phyloP scores from a whole-genome alignment of 2,888 invertebrate genomes.

The Spodoptera picta region DNA sequence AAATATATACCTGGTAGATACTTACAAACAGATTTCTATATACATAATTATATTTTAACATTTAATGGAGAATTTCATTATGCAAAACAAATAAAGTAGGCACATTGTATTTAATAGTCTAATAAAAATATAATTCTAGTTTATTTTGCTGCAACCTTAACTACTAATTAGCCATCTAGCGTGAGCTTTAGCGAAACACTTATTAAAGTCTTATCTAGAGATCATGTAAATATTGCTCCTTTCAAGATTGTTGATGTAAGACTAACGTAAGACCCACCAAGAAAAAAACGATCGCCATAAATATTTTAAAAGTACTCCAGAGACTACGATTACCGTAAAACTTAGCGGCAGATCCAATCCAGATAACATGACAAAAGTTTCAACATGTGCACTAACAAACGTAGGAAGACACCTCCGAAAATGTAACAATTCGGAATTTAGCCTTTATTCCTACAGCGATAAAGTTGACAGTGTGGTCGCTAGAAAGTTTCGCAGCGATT shows the following conservation, averaged over 20 bases:
- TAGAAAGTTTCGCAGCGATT: conserved; percentile 9
- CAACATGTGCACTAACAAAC: conserved; percentile 66
- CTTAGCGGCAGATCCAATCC: conserved; percentile 76
- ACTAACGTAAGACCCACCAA: conserved; percentile 61
- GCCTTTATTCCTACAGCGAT: conserved; percentile 12
- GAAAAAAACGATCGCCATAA: conserved; percentile 69
- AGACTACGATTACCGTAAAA: conserved; percentile 80
- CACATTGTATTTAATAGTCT: too few species aligned
- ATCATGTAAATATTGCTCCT: conserved; percentile 53
- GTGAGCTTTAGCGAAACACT: conserved; percentile 39
- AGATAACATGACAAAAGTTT: conserved; percentile 81
- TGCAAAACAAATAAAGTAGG: too few species aligned
- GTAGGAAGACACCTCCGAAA: conserved; percentile 25
- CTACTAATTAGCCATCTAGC: conserved; percentile 10
- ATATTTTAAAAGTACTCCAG: conserved; percentile 67
- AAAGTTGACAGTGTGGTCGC: conserved; percentile 9
- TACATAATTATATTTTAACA: too few species aligned
- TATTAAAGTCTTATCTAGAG: conserved; percentile 43
- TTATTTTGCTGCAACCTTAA: conserved; percentile 5
- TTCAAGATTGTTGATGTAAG: conserved; percentile 53
- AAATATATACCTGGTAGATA: too few species aligned
- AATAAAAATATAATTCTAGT: too few species aligned
- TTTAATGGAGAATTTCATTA: too few species aligned
- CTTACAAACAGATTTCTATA: too few species aligned
- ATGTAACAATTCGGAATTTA: conserved; percentile 18